These are phyloP conservation scores for Volucella zonaria DNA, from an alignment of 2,888 invertebrate genomes.

Conservation along the genomic window DNA sequence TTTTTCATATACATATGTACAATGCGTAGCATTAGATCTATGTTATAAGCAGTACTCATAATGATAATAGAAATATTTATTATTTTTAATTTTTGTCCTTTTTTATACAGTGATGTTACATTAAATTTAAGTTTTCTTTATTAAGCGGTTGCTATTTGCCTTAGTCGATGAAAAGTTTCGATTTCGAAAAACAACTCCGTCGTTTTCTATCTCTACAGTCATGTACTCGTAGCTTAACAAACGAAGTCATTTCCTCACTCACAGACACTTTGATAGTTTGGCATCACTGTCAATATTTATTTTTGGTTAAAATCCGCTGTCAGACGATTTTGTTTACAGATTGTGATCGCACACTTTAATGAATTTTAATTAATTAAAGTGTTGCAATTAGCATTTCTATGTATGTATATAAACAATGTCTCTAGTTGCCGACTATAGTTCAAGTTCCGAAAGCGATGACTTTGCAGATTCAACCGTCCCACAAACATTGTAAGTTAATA, in stretches of 20 bases:
- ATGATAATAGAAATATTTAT: no score
- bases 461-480: constrained; percentile 11
- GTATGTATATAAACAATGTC: constrained; percentile 76
- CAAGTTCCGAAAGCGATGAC: constrained; percentile 77
- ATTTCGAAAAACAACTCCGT: no score
- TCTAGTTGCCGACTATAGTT: constrained; percentile 78
- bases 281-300: constrained; percentile 14
- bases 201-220: not conserved
- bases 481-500: constrained; percentile 15
- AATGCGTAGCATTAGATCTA: no score
- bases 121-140: no score
- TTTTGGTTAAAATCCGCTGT: constrained; percentile 15
- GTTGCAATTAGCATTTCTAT: constrained; percentile 21
- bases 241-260: not conserved
- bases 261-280: not conserved
- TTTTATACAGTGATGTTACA: no score
- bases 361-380: constrained; percentile 29
- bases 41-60: no score
- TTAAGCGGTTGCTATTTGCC: no score
- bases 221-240: not conserved
- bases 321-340: constrained; percentile 63
- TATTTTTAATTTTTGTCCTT: no score
- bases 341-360: constrained; percentile 38
- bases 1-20: no score
- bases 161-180: no score